These are phyloP conservation scores for Selenia dentaria DNA, from an alignment of 2,888 invertebrate genomes.

Conservation along the genomic window DNA sequence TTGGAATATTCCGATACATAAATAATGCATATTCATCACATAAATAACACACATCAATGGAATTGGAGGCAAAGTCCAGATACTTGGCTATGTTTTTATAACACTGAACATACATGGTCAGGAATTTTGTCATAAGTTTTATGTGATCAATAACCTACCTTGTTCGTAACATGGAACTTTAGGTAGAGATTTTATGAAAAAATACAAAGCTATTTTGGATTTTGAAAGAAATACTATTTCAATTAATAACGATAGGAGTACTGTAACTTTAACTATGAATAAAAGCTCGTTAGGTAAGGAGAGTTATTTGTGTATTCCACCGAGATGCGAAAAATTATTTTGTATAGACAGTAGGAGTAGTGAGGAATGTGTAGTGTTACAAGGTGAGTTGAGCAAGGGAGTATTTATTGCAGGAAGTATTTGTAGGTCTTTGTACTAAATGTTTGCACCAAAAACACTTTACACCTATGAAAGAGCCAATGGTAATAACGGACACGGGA, in stretches of 20 bases:
- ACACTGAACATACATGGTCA: not conserved
- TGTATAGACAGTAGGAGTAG: not conserved
- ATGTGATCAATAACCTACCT: not conserved
- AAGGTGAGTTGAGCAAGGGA: not conserved
- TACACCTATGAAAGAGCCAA: not conserved
- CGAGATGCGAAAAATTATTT: not conserved
- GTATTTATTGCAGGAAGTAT: not conserved
- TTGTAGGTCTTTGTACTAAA: too few species aligned
- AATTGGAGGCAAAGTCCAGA: not conserved
- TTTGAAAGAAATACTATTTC: not conserved
- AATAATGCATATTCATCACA: not conserved
- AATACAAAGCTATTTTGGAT: too few species aligned
- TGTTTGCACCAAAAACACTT: too few species aligned
- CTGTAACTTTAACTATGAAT: not conserved
- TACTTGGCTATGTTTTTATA: not conserved
- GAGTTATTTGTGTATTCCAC: not conserved
- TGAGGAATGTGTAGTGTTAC: not conserved
- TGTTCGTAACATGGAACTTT: not conserved
- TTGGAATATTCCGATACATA: not conserved
- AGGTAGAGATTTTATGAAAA: not conserved
- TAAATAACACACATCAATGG: not conserved
- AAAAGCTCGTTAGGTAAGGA: not conserved
- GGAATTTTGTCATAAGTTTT: not conserved
- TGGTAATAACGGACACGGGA: too few species aligned
- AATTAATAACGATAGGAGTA: not conserved